phyloP scores from a whole-genome alignment of 2,888 invertebrate species.

The Ormyrus rosae region DNA sequence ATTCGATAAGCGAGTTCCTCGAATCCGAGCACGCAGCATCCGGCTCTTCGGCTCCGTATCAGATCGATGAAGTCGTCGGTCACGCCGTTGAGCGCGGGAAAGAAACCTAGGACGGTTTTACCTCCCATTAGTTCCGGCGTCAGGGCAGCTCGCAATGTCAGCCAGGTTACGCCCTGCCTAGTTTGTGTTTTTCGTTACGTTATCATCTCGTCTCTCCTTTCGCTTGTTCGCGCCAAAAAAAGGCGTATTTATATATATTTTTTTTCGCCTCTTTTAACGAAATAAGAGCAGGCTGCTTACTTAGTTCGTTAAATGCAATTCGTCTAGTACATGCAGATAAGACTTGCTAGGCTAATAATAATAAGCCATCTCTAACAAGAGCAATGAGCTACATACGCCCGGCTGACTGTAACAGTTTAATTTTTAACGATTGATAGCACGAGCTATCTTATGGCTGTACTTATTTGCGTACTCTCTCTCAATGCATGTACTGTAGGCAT shows the following conservation, averaged over 20 bases:
- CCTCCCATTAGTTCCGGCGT: slow-evolving; percentile 87
- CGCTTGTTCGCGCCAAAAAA: too few relatives aligned
- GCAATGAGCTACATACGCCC: not conserved
- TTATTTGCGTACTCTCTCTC: slow-evolving; percentile 5
- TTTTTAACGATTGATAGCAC: slow-evolving; percentile 32
- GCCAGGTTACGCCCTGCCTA: slow-evolving; percentile 89
- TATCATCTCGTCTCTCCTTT: not conserved
- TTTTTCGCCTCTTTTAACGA: slow-evolving; percentile 7
- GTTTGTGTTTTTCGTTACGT: slow-evolving; percentile 20
- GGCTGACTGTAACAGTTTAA: slow-evolving; percentile 20
- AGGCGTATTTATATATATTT: not conserved
- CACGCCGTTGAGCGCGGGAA: slow-evolving; percentile 85
- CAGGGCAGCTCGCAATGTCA: slow-evolving; percentile 83
- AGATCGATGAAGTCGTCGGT: slow-evolving; percentile 87
- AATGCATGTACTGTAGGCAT: not conserved
- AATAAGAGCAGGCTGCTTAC: not conserved
- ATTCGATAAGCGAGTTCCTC: slow-evolving; percentile 86
- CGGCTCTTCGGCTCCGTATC: slow-evolving; percentile 78
- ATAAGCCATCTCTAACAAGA: not conserved
- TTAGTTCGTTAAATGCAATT: too few relatives aligned
- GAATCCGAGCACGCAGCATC: slow-evolving; percentile 77
- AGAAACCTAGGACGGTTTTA: slow-evolving; percentile 84
- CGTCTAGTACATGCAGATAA: slow-evolving; percentile 1
- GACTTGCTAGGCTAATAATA: not conserved
- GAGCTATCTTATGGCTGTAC: slow-evolving; percentile 12